These are phyloP conservation scores for Atethmia centrago DNA, from an alignment of 2,888 invertebrate genomes.

Conservation along the genomic window DNA sequence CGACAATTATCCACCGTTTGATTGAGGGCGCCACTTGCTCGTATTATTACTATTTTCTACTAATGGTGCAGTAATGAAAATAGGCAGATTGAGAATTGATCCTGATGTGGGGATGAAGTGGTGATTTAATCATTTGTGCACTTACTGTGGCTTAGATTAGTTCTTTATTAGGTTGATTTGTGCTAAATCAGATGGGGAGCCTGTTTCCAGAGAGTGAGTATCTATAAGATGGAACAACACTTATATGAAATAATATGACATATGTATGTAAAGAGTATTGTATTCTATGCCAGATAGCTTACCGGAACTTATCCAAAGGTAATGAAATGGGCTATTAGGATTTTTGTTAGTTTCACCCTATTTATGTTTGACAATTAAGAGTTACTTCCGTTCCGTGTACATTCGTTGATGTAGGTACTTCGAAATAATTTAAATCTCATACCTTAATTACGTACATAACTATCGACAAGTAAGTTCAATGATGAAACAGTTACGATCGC, in stretches of 20 bases:
- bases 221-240: neutral
- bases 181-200: neutral
- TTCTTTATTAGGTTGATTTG: slow-evolving; percentile 18
- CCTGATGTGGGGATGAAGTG: neutral
- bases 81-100: slow-evolving; percentile 38
- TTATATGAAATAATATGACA: no score
- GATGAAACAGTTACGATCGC: neutral
- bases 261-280: no score
- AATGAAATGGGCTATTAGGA: no score
- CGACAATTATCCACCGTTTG: slow-evolving; percentile 47
- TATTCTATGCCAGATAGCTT: neutral
- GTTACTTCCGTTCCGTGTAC: no score
- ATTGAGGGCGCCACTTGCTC: slow-evolving; percentile 42
- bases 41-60: slow-evolving; percentile 31
- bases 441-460: no score
- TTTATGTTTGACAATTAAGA: neutral
- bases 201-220: no score
- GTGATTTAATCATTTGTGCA: slow-evolving; percentile 11
- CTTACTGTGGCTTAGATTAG: slow-evolving; percentile 6
- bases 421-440: neutral
- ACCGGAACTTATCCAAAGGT: neutral
- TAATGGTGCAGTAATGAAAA: slow-evolving; percentile 53
- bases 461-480: neutral
- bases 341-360: neutral
- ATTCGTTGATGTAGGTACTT: neutral